Evolutionary conservation across 2,888 invertebrate genomes (phyloP).

Genomic region (Stenchaetothrips biformis): DNA sequence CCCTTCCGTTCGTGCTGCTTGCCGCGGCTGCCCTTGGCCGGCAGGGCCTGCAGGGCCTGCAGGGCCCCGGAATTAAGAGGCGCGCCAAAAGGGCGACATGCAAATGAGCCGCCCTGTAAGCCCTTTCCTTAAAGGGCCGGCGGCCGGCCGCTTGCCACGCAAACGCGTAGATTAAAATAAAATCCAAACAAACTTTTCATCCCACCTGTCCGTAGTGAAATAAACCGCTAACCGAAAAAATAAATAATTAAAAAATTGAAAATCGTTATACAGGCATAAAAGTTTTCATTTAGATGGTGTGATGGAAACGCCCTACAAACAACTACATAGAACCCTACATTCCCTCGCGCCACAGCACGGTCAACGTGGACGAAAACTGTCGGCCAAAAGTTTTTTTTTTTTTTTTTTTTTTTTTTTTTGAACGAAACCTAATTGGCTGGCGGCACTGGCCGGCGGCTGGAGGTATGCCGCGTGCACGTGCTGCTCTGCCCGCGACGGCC

Average conservation of each 20-base stretch:
- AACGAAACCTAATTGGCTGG: background rate
- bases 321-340: too few species aligned
- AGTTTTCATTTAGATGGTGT: too few species aligned
- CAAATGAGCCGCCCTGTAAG: background rate
- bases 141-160: background rate
- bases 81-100: background rate
- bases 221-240: background rate
- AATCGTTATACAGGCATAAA: background rate
- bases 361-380: too few species aligned
- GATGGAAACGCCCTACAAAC: too few species aligned
- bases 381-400: too few species aligned
- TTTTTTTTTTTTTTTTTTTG: too few species aligned
- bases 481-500: too few species aligned
- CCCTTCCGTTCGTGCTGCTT: background rate
- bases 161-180: background rate
- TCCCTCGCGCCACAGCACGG: too few species aligned
- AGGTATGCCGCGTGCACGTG: background rate
- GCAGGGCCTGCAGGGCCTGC: background rate
- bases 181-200: too few species aligned
- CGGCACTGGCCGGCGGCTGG: background rate
- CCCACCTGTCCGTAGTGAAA: too few species aligned
- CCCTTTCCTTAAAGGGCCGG: background rate
- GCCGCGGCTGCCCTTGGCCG: background rate
- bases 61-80: background rate
- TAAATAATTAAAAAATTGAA: background rate